Evolutionary conservation across 2,797 vertebrate genomes (phyloP), one percentile per base, ranked within the genome.

Genomic region (Knipowitschia caucasica): DNA sequence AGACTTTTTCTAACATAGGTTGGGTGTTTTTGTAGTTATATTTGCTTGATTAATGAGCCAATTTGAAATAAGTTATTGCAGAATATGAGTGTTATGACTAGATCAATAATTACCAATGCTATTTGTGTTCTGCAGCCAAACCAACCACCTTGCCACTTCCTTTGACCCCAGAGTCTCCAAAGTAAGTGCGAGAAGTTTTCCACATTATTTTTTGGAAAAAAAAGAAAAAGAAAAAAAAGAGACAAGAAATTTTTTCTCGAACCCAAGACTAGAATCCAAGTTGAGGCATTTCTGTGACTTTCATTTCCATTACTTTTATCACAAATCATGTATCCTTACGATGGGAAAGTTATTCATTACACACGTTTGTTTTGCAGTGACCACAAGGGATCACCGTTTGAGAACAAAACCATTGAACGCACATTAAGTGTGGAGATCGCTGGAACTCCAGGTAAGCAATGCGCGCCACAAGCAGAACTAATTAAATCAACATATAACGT

Each of bases 381-480:
- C 93, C 93, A 93, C 93, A 99, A 97, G 92, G 94, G 95, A 97
- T 98, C 96, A 93, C 94, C 95, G 92, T 98, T 97, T 98, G 96
- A 98, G 93, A 98, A 93, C 94, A 99, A 99, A 95, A 94, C 93
- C 93, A 98, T 93, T 95, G 95, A 98, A 92, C 92, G 93, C 93
- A 94, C 94, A 92, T 91, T 99, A 93, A 98, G 93, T 93, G 95
- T 98, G 93, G 96, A 98, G 93, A 95, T 99, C 91, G 95, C 95
- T 93, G 96, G 96, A 94, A 99, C 96, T 91, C 95, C 96, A 95
- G 96, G 96, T 98, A 86, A 92, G 91, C 62, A 59, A n/a, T 4
- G 35, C 26, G 1, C 39, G 4, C 21, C 6, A 3, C 23, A 4
- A 25, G 12, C 24, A n/a, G 1, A 49, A 23, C 18, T 23, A 8